Evolutionary conservation across 2,797 vertebrate genomes (phyloP), one percentile per base, ranked within the genome.

Genomic region (Sebastes reedi): DNA sequence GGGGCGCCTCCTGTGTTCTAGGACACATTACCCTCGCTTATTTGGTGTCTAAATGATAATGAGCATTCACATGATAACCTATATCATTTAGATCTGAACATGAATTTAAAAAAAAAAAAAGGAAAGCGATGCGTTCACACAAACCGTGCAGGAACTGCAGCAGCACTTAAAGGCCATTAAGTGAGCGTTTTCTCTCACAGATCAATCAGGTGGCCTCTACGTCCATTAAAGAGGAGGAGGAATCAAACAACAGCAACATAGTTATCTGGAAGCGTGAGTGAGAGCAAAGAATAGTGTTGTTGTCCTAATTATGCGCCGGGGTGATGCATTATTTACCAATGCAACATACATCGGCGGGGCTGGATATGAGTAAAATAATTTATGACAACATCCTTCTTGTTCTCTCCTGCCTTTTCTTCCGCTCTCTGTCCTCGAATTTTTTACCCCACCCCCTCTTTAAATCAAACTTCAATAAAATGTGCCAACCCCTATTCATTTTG

Each of bases 21-120:
- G 93, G 91, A 94, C 92, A 95, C 94, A 96, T 96, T 96, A 96
- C 94, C 91, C 92, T 93, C 82, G 83, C 94, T 95, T 96, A 96
- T 96, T 96, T 95, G 93, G 93, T 91, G 93, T 96, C 95, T 95
- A 95, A 96, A 96, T 96, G 95, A 95, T 96, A 95, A 96, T 96
- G 95, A 96, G 95, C 90, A 89, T 89, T 86, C 91, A 90, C 94
- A 93, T 94, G 93, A 95, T 94, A 94, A 95, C 95, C 93, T 95
- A 91, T 94, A 95, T 95, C 89, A 94, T 95, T 95, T 94, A 92
- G 90, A 94, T 87, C 75, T 89, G 90, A 94, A 94, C 91, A 89
- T 88, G 86, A 94, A 94, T 94, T 95, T 88, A 72, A 75, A 84
- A 69, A 72, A 32, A 34, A 34, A 30, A 73, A 39, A 76, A 54